Evolutionary conservation across 2,113 vertebrate species (phyloP).

Genomic region (Oreochromis tanganicae): DNA sequence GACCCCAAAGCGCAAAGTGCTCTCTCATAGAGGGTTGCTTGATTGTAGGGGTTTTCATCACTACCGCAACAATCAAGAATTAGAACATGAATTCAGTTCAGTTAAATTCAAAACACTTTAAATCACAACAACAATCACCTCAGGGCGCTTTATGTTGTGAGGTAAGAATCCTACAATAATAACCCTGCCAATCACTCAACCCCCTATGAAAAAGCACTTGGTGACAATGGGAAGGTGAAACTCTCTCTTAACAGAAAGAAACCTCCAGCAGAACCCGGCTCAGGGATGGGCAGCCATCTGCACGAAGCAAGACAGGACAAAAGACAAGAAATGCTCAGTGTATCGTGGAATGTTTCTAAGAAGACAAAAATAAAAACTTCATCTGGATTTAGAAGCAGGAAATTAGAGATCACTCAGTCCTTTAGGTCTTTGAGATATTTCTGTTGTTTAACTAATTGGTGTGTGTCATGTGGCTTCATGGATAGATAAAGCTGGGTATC

Average conservation of each 20-base stretch:
- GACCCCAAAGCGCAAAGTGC: not conserved
- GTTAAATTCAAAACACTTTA: not conserved
- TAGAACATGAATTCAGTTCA: not conserved
- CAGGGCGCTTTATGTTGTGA: not conserved
- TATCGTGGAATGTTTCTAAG: fast-evolving
- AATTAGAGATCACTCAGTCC: not conserved
- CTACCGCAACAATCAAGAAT: fast-evolving
- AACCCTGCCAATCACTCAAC: fast-evolving
- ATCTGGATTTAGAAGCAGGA: not conserved
- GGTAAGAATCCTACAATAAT: fast-evolving
- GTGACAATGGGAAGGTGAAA: not conserved
- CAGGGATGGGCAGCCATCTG: not conserved
- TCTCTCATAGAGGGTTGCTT: not conserved
- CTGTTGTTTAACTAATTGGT: not conserved
- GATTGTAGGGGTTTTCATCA: not conserved
- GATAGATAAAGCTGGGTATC: not conserved
- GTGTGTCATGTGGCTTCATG: not conserved
- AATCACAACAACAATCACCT: not conserved
- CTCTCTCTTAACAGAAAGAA: not conserved
- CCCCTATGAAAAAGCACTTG: not conserved
- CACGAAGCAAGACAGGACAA: not conserved
- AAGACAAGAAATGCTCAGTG: not conserved
- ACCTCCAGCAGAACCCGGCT: not conserved
- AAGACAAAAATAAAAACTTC: not conserved
- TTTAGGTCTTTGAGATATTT: not conserved